Conservation (phyloP, 2,888 invertebrate genomes). For the Synanthedon andrenaeformis region DNA sequence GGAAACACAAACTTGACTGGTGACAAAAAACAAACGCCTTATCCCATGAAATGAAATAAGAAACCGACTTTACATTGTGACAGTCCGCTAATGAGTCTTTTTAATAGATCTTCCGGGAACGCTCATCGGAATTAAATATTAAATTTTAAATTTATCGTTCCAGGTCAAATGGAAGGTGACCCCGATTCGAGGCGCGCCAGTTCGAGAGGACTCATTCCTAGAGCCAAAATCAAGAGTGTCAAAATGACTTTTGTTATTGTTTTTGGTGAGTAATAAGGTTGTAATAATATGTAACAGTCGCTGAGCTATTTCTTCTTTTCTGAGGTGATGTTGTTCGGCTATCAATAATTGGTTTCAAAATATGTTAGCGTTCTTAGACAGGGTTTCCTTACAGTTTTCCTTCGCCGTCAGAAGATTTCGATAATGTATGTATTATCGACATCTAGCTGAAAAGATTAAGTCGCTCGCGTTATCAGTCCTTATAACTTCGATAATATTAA, state of each 20-base stretch:
- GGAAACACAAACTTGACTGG: not conserved
- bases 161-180: conserved; percentile 61
- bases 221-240: conserved; percentile 96
- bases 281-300: not conserved
- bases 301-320: not conserved
- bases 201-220: conserved; percentile 91
- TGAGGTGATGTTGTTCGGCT: not conserved
- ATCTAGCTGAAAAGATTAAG: too few species aligned
- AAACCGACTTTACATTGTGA: conserved; percentile 12
- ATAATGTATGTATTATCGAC: too few species aligned
- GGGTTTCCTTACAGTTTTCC: too few species aligned
- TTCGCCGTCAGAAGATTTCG: too few species aligned
- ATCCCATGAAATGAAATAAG: conserved; percentile 11
- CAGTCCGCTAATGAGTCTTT: conserved; percentile 13
- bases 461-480: too few species aligned
- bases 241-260: conserved; percentile 98
- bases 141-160: not conserved
- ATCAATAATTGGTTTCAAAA: too few species aligned
- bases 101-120: conserved; percentile 10
- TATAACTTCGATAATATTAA: too few species aligned
- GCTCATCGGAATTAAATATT: not conserved
- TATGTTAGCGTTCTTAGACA: too few species aligned
- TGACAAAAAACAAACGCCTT: not conserved
- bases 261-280: conserved; percentile 75
- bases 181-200: conserved; percentile 81